A percentile compares a stretch with the other conserved stretches of the same genome.
Conservation (phyloP, 1,140 invertebrate genomes). For the Anoplolepis gracilipes region DNA sequence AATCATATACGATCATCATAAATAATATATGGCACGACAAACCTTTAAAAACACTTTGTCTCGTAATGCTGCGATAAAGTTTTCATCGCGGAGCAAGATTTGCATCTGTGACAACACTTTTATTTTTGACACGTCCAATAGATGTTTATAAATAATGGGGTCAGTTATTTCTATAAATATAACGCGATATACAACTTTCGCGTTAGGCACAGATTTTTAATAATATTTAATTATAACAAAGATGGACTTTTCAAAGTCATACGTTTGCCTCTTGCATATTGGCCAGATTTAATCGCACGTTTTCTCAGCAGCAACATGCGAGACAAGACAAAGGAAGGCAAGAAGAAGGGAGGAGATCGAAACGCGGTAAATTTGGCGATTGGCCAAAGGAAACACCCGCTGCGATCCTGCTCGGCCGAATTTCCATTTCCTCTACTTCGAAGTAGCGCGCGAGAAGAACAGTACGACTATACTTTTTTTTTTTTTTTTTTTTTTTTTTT, state of each 20-base stretch:
- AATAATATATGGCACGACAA: constrained; percentile 39
- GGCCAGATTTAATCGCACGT: constrained; percentile 28
- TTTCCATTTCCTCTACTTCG: constrained; percentile 15
- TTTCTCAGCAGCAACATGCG: not conserved
- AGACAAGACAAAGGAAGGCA: not conserved
- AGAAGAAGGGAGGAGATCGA: constrained; percentile 45
- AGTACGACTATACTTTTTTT: not conserved
- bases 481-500: too few species aligned
- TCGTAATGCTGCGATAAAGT: constrained; percentile 16
- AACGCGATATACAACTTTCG: not conserved
- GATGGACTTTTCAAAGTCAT: not conserved
- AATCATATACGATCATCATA: constrained; percentile 5
- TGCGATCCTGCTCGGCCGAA: constrained; percentile 47
- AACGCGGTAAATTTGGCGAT: constrained; percentile 62
- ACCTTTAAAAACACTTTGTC: constrained; percentile 23
- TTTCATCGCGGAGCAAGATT: constrained; percentile 24
- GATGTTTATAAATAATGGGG: not conserved
- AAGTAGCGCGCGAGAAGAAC: constrained; percentile 24
- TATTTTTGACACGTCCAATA: not conserved
- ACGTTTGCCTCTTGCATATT: not conserved
- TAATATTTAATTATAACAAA: not conserved
- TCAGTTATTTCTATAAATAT: not conserved
- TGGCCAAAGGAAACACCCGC: constrained; percentile 60
- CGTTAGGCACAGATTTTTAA: not conserved
- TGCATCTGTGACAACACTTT: constrained; percentile 20